phyloP scores from a whole-genome alignment of 2,797 vertebrate species.

The Brachyrhaphis roseni region DNA sequence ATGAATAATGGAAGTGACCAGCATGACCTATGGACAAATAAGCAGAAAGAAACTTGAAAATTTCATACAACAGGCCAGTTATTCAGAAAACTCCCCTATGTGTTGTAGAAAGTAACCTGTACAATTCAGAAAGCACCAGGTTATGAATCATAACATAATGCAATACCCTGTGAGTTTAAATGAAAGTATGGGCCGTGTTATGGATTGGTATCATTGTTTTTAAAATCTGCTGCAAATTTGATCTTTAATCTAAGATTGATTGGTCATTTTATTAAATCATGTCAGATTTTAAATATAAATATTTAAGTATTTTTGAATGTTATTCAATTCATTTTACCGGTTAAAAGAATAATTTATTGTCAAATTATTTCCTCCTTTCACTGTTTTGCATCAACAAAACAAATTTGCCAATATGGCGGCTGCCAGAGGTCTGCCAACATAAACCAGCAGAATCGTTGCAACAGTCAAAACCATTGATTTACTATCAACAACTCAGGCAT shows the following conservation, averaged over 20 bases:
- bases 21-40: neutral
- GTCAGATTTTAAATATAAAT: neutral
- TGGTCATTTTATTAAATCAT: neutral
- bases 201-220: neutral
- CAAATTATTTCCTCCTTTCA: neutral
- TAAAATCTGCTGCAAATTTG: neutral
- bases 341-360: neutral
- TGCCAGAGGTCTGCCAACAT: conserved; percentile 22
- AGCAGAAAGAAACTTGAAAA: neutral
- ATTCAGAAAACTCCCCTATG: neutral
- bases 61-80: neutral
- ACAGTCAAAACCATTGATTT: conserved; percentile 68
- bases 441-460: conserved; percentile 34
- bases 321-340: conserved; percentile 1
- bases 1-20: neutral
- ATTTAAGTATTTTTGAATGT: neutral
- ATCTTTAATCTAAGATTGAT: neutral
- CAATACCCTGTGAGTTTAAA: no score
- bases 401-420: conserved; percentile 16
- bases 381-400: conserved; percentile 12
- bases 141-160: neutral
- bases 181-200: neutral
- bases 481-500: conserved; percentile 45
- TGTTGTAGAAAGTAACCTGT: neutral
- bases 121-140: neutral